Base-by-base conservation (phyloP, 2,888 invertebrate genomes). In the Miltochrista miniata region DNA sequence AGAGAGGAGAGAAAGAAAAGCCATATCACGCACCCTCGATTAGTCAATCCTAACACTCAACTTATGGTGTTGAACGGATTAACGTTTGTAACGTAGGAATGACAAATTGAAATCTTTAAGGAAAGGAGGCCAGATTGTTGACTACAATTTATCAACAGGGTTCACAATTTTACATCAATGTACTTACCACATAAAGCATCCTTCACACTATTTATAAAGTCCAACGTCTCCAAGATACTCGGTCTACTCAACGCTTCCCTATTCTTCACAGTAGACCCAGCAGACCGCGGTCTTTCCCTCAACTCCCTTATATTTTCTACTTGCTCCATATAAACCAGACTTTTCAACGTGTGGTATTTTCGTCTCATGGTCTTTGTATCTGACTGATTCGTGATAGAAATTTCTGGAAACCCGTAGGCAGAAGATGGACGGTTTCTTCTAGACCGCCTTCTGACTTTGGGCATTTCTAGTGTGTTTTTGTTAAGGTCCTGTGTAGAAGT, bases 191-290 rank as follows among this genome's bases (percentile, higher is more conserved):
- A 81, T 10, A 90, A 64, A 24, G 88, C 87, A 64, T 87, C 79
- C 50, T 87, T 90, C 0, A 90, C 87, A 18, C 90, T 82, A 51
- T 89, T 91, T 31, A 91, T 91, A 59, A 90, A 90, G 45, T 91
- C 91, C 70, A 91, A 56, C 0, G 91, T 90, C 78, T 91, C 92
- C 66, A 91, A 54, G 13, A 92, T 74, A 47, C 79, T 89, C 0
- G 92, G 92, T 74, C 90, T 85, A 59, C 81, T 86, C 58, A 89
- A 54, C 1, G 80, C 72, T 38, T 88, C 87, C 51, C 83, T 87
- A 48, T 81, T 80, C 68, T 85, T 85, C 31, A 91, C 61, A 40
- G 91, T 89, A 48, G 89, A 89, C 30, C 92, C 90, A 13, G 90
- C 90, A 54, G 92, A 91, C 59, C 89, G 64, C 0, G 90, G 90